Evolutionary conservation across 2,888 invertebrate species (phyloP), one percentile per base, ranked within the genome.

Genomic region (Hedychridium roseum): DNA sequence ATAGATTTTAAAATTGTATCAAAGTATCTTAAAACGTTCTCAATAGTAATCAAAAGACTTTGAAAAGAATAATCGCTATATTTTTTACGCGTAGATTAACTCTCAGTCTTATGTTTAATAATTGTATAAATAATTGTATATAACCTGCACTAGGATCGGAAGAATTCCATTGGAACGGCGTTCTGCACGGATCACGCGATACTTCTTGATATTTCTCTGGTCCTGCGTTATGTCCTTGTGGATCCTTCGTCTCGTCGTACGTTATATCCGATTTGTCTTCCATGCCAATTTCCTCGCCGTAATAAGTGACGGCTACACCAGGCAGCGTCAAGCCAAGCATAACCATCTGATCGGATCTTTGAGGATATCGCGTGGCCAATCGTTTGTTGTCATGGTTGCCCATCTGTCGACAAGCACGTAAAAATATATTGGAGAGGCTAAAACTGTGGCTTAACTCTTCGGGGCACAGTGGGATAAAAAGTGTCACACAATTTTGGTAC

Each of bases 141-240:
- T n/a, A n/a, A n/a, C n/a, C n/a, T n/a, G n/a, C n/a, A n/a, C n/a
- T n/a, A n/a, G n/a, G n/a, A n/a, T n/a, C n/a, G n/a, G n/a, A n/a
- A n/a, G n/a, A n/a, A n/a, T 82, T 86, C 92, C 92, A 93, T 68
- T 92, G 92, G 79, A 88, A 91, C 0, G 92, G 92, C 0, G 92
- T 89, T 16, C 92, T 82, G 49, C 82, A 87, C 0, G 90, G 89
- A 73, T 92, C 92, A 52, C 92, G 81, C 1, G 88, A 86, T 1
- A 74, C 70, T n/a, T 71, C 54, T 61, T 82, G 79, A 66, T 86
- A 91, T 45, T 83, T 80, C 5, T 83, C 80, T 3, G 82, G 82
- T 16, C 87, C 88, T 26, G 83, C 80, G 54, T 82, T 82, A 57
- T 82, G 83, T 2, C 83, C 86, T 57, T 81, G 81, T 1, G 86